Conservation (phyloP, 1,140 invertebrate genomes). For the Mizuhopecten yessoensis region DNA sequence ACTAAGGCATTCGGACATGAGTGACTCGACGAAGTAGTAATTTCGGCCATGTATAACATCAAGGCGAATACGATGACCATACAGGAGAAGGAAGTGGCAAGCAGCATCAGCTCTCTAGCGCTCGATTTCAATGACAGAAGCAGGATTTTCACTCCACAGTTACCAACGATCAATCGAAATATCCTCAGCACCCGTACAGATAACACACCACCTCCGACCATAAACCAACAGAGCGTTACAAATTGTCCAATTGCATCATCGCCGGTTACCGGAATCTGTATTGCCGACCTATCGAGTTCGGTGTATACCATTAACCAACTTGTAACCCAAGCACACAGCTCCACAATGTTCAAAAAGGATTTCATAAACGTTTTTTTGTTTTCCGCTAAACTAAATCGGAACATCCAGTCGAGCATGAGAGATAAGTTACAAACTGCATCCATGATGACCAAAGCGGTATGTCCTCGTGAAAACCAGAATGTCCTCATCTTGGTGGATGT, state of each 20-base stretch:
- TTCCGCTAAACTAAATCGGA: background rate
- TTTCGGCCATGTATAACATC: conserved; percentile 97
- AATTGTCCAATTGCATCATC: background rate
- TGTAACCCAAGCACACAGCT: background rate
- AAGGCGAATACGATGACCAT: conserved; percentile 98
- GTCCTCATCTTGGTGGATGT: background rate
- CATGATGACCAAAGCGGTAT: background rate
- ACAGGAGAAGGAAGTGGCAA: conserved; percentile 97
- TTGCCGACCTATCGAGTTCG: background rate
- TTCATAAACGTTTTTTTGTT: conserved; percentile 1
- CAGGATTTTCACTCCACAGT: conserved; percentile 72
- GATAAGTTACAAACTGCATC: background rate
- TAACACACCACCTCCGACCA: background rate
- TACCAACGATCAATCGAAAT: conserved; percentile 68
- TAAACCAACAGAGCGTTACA: background rate
- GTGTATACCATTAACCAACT: background rate
- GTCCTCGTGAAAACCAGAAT: background rate
- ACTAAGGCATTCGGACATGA: conserved; percentile 96
- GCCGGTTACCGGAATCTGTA: background rate
- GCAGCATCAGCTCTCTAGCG: conserved; percentile 83
- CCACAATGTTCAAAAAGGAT: background rate
- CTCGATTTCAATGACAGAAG: conserved; percentile 68
- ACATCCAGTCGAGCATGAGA: background rate
- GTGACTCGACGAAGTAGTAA: conserved; percentile 86
- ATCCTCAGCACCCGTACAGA: conserved; percentile 65